Evolutionary conservation across 2,113 vertebrate species (phyloP).

Genomic region (human (Homo sapiens)): GRCh38 chr18:67988001-67988500

Average conservation of each 20-base stretch:
- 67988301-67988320: background rate
- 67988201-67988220: background rate
- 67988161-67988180: background rate
- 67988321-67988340: background rate
- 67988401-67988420: background rate
- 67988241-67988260: background rate
- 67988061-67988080: slow-evolving; percentile 34
- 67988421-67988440: background rate
- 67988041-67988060: slow-evolving; percentile 51
- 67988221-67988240: background rate
- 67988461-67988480: background rate
- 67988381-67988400: background rate
- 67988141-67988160: rapidly evolving
- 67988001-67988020: background rate
- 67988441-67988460: background rate
- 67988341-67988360: background rate
- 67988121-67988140: background rate
- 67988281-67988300: background rate
- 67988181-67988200: no score
- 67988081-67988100: background rate
- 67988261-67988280: rapidly evolving
- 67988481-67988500: background rate
- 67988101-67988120: background rate
- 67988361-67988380: background rate
- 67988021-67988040: slow-evolving; percentile 60